Base-by-base conservation (phyloP, 2,888 invertebrate genomes). In the Drosophila colorata region DNA sequence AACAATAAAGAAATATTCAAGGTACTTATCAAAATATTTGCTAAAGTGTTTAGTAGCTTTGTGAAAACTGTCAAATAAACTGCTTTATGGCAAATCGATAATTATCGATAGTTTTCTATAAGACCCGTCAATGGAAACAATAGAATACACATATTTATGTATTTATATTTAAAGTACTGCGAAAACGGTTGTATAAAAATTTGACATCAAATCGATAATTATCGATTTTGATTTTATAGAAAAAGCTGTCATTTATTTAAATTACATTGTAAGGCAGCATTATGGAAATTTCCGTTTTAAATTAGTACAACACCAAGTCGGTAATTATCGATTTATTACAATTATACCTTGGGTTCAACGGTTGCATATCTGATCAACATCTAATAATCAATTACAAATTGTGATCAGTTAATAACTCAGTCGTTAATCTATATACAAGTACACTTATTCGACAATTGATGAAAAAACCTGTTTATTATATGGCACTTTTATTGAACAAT, bases 301-400 rank as follows among this genome's bases (percentile, higher is more conserved):
- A 7, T 41, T 23, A 23, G 1, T 11, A 40, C 20, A 9, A 18
- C 5, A 38, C 5, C 40, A 41, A 13, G 11, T 25, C 23, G 7
- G 25, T 40, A 46, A 31, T 33, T 37, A 40, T 58, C 60, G 57
- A 57, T 41, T 38, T 40, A 40, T 23, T 25, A 14, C 4, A 46
- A 11, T 58, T 61, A 13, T 33, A 1, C 9, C 5, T 14, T 16
- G 16, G 16, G 58, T 47, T 47, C 47, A 58, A 41, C 41, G 52
- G 28, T 31, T 40, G 28, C 51, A 23, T n/a, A 8, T 46, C 7
- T 16, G 23, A n/a, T 14, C 25, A 37, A 8, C 8, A 31, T 31
- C 38, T 63, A 53, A 63, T 41, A 44, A 65, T 64, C 64, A 63
- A 63, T 66, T 55, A 55, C 28, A 18, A 47, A 55, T 43, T 43